Base-by-base conservation (phyloP, 1,140 invertebrate genomes). In the Drosophila bipectinata region DNA sequence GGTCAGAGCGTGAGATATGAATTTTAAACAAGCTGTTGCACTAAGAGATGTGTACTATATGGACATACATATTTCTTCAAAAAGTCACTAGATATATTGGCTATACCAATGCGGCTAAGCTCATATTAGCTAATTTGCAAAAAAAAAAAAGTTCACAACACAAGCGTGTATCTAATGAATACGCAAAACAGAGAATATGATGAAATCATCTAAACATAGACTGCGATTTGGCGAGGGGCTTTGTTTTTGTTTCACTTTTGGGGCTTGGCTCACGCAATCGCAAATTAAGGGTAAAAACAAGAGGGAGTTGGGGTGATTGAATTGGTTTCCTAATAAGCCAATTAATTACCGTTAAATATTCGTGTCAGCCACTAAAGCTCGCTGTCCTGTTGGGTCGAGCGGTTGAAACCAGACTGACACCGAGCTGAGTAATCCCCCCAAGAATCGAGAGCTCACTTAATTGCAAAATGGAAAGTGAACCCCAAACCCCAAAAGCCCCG, bases 151-250 rank as follows among this genome's bases (percentile, higher is more conserved):
- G 49, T 59, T 63, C 61, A 47, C 59, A 63, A 37, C 52, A 54
- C 39, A 48, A 37, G 32, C 45, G 56, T 53, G 54, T 77, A 73
- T 74, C 64, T 56, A 45, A 49, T 53, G 56, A 44, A 79, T 80
- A 85, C 73, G 60, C 67, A 69, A 84, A 79, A 34, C 76, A 67
- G 67, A 73, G 60, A 78, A 79, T 71, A 75, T 87, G 79, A 88
- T 79, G 83, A 87, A 88, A 87, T 88, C 74, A 60, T 67, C 79
- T 76, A 84, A 84, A 84, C 54, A 82, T 87, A 88, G 84, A 81
- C 64, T 58, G 44, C 71, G 55, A 77, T 63, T 80, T 72, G 30
- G 48, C 48, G 28, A 51, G 30, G 3, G n/a, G 18, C 9, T 47
- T 44, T 44, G 39, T 44, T 32, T 58, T 56, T 58, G 26, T 7